Conservation (phyloP, 2,888 invertebrate species). For the Torymus texanus region DNA sequence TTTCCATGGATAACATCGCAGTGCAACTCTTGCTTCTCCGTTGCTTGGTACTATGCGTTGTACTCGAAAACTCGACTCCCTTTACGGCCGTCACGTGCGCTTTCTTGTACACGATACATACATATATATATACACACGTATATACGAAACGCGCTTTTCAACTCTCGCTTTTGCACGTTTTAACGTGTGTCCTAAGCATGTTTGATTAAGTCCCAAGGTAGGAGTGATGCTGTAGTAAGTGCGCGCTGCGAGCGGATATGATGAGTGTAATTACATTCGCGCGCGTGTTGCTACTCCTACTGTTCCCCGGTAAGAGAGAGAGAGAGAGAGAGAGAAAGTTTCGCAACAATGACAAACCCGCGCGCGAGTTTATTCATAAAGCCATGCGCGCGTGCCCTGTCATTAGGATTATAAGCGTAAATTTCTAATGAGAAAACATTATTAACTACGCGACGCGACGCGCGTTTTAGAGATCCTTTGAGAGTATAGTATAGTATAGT, state of each 20-base stretch:
- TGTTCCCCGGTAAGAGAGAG: too few relatives aligned
- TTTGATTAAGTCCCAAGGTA: constrained; percentile 44
- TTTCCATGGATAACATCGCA: neutral
- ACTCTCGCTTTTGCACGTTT: constrained; percentile 27
- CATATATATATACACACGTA: too few relatives aligned
- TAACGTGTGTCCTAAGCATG: constrained; percentile 38
- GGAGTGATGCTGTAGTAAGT: constrained; percentile 26
- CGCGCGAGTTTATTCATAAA: constrained; percentile 52
- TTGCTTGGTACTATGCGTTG: too few relatives aligned
- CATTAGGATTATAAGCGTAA: constrained; percentile 52
- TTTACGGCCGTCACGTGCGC: too few relatives aligned
- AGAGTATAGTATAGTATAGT: neutral
- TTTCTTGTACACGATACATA: too few relatives aligned
- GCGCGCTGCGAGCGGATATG: constrained; percentile 41
- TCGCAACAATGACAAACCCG: constrained; percentile 53
- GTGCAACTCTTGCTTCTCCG: too few relatives aligned
- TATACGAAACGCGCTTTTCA: constrained; percentile 18
- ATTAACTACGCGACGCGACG: constrained; percentile 20
- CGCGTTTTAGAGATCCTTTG: constrained; percentile 11
- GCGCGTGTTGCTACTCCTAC: neutral
- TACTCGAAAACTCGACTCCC: too few relatives aligned
- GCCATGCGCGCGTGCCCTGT: constrained; percentile 15
- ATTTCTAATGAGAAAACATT: constrained; percentile 51
- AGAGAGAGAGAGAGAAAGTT: constrained; percentile 42
- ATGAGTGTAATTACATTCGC: constrained; percentile 52